Base-by-base conservation (phyloP, 1,140 invertebrate genomes). In the Microplitis mediator region DNA sequence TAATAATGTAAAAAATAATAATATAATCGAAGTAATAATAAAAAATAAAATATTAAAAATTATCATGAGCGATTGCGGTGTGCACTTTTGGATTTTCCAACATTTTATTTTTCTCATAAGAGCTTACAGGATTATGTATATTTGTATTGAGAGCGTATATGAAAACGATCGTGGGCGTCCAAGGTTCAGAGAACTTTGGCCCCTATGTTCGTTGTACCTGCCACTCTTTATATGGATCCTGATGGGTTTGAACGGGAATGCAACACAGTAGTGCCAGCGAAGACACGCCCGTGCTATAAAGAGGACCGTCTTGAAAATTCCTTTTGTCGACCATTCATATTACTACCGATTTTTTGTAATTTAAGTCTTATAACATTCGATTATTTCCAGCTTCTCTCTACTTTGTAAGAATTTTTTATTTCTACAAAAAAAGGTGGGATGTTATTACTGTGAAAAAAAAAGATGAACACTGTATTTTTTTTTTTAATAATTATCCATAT, bases 211-310 rank as follows among this genome's bases (percentile, higher is more conserved):
- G 74, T 75, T 73, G 71, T 75, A 75, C 74, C 74, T 75, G 74
- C 64, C 71, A 71, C 54, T 73, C 74, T 75, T 71, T 75, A 75
- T 75, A 75, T 75, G 74, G 74, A 71, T 75, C 56, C 70, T 73
- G 64, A 75, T 75, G 74, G 71, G 63, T 73, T 75, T 71, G 69
- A 75, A 75, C 62, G 58, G 62, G 54, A 54, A 69, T 60, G 69
- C 52, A 68, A 64, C 71, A 74, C 71, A 65, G 71, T 75, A 75
- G 74, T 73, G 71, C 54, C 67, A 71, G 45, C 52, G 60, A 73
- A 23, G 64, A 73, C 61, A 61, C 65, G 39, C 36, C 52, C 68
- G 52, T 66, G 72, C 72, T 64, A 69, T 70, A 69, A 68, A 65
- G 61, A 45, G 16, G 65, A 23, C 63, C 52, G 65, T 65, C 61